These are phyloP conservation scores for Microctenopoma stevenorrisi DNA, from an alignment of 2,797 vertebrate genomes.

Conservation along the genomic window DNA sequence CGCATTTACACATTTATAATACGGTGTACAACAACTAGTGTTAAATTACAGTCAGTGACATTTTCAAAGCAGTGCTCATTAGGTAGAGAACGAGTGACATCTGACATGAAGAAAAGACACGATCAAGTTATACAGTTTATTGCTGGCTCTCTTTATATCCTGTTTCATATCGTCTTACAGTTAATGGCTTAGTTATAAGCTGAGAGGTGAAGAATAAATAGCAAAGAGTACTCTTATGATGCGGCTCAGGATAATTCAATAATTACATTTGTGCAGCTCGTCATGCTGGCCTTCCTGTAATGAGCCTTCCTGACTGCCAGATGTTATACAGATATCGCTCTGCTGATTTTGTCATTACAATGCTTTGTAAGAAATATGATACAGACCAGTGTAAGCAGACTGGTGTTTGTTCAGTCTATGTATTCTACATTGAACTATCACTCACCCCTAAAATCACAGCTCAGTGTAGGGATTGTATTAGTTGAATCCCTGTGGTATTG, in stretches of 20 bases:
- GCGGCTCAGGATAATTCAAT: conserved; percentile 4
- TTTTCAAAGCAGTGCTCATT: conserved; percentile 15
- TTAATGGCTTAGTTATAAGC: conserved; percentile 12
- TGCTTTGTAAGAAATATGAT: no score
- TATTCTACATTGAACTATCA: neutral
- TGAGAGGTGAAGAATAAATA: conserved; percentile 7
- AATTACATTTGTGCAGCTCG: neutral
- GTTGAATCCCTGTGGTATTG: no score
- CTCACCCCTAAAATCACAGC: neutral
- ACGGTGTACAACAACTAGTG: conserved; percentile 1
- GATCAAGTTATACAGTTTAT: conserved; percentile 11
- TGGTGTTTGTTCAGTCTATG: no score
- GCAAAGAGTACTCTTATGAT: neutral
- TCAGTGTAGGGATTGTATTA: no score
- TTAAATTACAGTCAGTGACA: conserved; percentile 21
- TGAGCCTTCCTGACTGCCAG: neutral
- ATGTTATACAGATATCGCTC: neutral
- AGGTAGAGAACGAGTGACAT: conserved; percentile 35
- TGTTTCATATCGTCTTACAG: conserved; percentile 8
- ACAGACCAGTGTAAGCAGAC: no score
- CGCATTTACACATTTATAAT: neutral
- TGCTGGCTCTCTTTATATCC: conserved; percentile 1
- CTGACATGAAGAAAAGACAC: conserved; percentile 27
- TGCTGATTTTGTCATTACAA: no score
- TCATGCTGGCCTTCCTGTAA: conserved; percentile 6